Conservation (phyloP, 1,140 invertebrate genomes). For the Plutomurus gul region DNA sequence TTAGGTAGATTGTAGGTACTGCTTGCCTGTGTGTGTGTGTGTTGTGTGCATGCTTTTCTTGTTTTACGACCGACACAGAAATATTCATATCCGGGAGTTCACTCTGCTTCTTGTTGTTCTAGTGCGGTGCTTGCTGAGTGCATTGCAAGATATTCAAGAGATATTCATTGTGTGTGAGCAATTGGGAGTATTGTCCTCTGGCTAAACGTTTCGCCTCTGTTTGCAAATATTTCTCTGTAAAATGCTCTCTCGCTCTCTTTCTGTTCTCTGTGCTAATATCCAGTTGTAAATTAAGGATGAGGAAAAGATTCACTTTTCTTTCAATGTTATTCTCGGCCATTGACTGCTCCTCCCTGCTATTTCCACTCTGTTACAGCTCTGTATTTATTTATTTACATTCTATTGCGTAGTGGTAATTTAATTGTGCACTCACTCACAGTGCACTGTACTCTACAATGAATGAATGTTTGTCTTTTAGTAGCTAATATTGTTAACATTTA, state of each 20-base stretch:
- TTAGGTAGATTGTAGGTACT: no score
- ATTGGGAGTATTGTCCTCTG: constrained; percentile 8
- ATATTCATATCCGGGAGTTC: constrained; percentile 19
- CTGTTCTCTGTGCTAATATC: not conserved
- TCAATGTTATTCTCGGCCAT: constrained; percentile 18
- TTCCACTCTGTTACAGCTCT: no score
- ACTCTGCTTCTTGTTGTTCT: no score
- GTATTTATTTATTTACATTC: no score
- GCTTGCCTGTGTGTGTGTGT: no score
- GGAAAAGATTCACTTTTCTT: constrained; percentile 18
- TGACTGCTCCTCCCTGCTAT: not conserved
- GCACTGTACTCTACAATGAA: no score
- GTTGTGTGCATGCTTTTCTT: no score
- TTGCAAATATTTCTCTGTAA: not conserved
- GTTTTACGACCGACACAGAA: not conserved
- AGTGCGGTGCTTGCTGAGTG: not conserved
- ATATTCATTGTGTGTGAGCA: not conserved
- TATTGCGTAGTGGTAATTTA: no score
- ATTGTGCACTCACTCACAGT: no score
- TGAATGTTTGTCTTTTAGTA: no score
- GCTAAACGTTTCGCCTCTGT: not conserved
- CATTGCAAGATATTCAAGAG: not conserved
- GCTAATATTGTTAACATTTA: no score
- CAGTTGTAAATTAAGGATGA: not conserved
- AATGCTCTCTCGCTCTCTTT: not conserved